Percentiles rank a stretch among this genome's conserved stretches.
phyloP scores from a whole-genome alignment of 2,797 vertebrate genomes.

The Sciurus carolinensis region DNA sequence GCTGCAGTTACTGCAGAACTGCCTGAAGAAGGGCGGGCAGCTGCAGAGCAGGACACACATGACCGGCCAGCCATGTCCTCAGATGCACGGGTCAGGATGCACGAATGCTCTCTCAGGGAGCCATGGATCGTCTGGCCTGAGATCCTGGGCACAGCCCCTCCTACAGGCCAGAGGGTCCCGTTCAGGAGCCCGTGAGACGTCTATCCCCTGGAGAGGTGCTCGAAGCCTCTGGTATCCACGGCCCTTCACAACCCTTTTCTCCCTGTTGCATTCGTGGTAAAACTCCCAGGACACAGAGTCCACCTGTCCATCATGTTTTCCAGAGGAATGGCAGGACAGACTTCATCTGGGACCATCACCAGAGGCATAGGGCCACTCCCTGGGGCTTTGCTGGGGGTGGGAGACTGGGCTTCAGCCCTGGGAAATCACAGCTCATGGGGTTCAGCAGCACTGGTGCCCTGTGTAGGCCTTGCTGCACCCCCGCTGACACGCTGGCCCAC shows the following conservation, averaged over 20 bases:
- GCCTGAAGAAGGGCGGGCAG: background rate
- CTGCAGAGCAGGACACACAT: background rate
- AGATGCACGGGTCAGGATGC: background rate
- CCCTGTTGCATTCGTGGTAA: background rate
- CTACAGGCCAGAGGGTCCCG: background rate
- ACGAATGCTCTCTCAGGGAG: background rate
- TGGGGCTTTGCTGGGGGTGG: background rate
- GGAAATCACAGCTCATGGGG: no score
- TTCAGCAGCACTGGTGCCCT: no score
- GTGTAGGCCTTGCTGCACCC: background rate
- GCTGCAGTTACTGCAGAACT: background rate
- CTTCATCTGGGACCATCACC: background rate
- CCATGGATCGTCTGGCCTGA: accelerated
- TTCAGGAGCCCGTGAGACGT: background rate
- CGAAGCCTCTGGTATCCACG: background rate
- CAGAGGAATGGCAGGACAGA: background rate
- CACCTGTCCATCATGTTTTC: background rate
- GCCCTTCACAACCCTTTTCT: background rate
- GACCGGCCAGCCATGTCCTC: background rate
- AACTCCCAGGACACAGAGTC: background rate
- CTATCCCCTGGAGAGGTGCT: background rate
- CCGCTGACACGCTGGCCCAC: no score
- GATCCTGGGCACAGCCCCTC: background rate
- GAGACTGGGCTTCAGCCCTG: no score
- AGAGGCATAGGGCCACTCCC: background rate